These are phyloP conservation scores for Phalanger gymnotis DNA, from an alignment of 2,797 vertebrate genomes.

Conservation along the genomic window DNA sequence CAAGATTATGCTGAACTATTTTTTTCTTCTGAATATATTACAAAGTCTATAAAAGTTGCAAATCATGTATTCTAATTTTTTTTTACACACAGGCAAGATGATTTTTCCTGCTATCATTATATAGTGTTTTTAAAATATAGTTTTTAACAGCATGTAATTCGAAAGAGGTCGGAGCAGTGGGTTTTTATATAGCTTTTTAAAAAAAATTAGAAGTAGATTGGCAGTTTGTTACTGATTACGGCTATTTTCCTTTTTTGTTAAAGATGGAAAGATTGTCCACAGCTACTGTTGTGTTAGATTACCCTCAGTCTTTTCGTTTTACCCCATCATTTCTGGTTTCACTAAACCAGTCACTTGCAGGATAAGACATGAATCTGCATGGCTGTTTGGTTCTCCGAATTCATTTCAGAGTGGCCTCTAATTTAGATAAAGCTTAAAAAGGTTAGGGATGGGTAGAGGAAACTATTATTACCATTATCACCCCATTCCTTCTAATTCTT, in stretches of 20 bases:
- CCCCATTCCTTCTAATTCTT: background rate
- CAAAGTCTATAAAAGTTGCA: background rate
- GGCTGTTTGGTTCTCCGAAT: background rate
- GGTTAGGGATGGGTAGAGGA: background rate
- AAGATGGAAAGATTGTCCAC: background rate
- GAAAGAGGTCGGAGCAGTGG: background rate
- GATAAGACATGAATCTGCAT: background rate
- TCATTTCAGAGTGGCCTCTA: background rate
- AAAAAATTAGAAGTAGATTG: background rate
- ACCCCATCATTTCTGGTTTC: background rate
- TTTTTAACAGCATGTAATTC: background rate
- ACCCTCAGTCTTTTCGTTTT: background rate
- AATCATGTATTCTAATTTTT: background rate
- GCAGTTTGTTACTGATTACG: background rate
- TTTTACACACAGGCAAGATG: background rate
- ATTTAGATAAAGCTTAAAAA: background rate
- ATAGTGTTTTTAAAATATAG: background rate
- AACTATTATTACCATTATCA: background rate
- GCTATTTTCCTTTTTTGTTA: background rate
- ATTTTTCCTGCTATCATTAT: background rate
- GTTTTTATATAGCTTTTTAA: background rate
- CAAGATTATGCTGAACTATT: background rate
- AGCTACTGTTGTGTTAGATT: background rate
- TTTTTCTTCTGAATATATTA: background rate
- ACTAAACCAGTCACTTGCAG: background rate